A percentile compares a stretch with the other conserved stretches of the same genome.
Evolutionary conservation across 2,888 invertebrate species (phyloP).

Genomic region (Lasioglossum leucozonium): DNA sequence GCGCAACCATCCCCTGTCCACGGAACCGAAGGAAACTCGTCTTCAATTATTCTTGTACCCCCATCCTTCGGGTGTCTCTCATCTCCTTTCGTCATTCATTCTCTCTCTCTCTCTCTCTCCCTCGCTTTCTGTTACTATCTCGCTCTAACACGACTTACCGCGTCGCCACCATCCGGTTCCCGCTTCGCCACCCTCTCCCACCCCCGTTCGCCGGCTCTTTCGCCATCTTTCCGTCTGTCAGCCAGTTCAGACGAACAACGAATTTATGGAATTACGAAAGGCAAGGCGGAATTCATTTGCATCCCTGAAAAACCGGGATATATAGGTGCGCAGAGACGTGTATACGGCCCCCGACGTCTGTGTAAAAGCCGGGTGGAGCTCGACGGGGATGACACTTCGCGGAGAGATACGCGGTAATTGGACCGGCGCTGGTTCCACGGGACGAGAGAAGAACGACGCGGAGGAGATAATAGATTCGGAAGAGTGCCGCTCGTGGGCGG

Average conservation of each 20-base stretch:
- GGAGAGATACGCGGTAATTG: slow-evolving; percentile 46
- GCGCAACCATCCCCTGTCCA: slow-evolving; percentile 73
- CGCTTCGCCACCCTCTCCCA: slow-evolving; percentile 59
- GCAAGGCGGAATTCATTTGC: slow-evolving; percentile 78
- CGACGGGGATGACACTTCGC: slow-evolving; percentile 61
- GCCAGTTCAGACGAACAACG: slow-evolving; percentile 76
- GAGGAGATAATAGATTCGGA: slow-evolving; percentile 9
- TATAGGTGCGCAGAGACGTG: slow-evolving; percentile 7
- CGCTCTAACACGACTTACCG: slow-evolving; percentile 72
- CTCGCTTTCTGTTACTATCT: slow-evolving; percentile 22
- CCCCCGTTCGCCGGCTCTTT: slow-evolving; percentile 46
- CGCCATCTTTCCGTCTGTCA: slow-evolving; percentile 76
- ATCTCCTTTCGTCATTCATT: slow-evolving; percentile 29
- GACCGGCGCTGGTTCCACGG: neutral
- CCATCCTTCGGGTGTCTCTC: slow-evolving; percentile 42
- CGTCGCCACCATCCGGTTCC: slow-evolving; percentile 76
- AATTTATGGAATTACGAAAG: slow-evolving; percentile 80
- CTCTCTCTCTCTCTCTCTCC: neutral
- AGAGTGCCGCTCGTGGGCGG: neutral
- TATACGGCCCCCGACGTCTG: slow-evolving; percentile 21
- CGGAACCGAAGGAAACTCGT: slow-evolving; percentile 80
- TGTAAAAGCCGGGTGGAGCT: slow-evolving; percentile 51
- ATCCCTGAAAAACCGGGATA: slow-evolving; percentile 74
- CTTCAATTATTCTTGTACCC: slow-evolving; percentile 82
- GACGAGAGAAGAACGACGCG: neutral